These are phyloP conservation scores for Parasteatoda lunata DNA, from an alignment of 2,888 invertebrate species.

Conservation along the genomic window DNA sequence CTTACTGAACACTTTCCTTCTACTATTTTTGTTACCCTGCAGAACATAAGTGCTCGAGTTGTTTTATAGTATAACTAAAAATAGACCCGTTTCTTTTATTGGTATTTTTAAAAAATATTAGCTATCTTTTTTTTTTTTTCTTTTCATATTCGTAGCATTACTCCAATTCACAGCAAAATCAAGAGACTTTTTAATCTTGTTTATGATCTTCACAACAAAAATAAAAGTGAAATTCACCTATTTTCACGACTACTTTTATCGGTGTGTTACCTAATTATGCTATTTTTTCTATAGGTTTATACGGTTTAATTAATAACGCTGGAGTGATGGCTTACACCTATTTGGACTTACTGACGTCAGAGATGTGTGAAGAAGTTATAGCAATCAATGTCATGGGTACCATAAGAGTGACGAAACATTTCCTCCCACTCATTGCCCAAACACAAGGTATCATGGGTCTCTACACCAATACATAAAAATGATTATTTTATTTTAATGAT, in stretches of 20 bases:
- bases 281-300: conserved; percentile 38
- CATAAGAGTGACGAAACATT: conserved; percentile 48
- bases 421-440: conserved; percentile 48
- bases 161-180: no score
- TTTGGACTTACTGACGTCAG: conserved; percentile 52
- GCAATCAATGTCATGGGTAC: conserved; percentile 51
- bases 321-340: conserved; percentile 39
- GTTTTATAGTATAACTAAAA: no score
- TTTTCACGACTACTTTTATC: background rate
- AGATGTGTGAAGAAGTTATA: conserved; percentile 54
- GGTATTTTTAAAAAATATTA: no score
- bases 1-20: no score
- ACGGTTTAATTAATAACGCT: conserved; percentile 60
- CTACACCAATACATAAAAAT: background rate
- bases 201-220: no score
- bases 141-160: no score
- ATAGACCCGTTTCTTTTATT: no score
- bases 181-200: no score
- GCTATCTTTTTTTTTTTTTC: no score
- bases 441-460: conserved; percentile 9
- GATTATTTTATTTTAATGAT: background rate
- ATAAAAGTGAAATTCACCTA: no score
- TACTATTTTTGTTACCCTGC: no score
- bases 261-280: background rate
- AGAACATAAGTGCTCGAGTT: no score